phyloP scores from a whole-genome alignment of 2,113 vertebrate species.

The Solenodon paradoxus region DNA sequence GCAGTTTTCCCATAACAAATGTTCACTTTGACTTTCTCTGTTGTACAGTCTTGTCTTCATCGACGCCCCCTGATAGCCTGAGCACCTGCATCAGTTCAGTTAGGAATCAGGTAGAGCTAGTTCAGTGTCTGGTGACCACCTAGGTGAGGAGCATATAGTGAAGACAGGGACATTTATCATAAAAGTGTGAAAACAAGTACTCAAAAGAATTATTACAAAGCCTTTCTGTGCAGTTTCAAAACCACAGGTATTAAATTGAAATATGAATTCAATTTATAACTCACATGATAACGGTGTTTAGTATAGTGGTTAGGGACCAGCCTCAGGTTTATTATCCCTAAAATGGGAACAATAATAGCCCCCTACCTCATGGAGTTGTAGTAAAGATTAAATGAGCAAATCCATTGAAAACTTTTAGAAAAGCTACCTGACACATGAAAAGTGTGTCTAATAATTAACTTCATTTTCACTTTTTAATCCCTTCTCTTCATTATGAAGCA shows the following conservation, averaged over 20 bases:
- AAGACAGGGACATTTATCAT: neutral
- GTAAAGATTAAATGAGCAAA: neutral
- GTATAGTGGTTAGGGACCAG: neutral
- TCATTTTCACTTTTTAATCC: neutral
- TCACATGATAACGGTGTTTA: neutral
- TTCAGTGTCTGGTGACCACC: neutral
- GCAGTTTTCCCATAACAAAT: conserved; percentile 77
- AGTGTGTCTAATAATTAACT: neutral
- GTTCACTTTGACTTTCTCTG: conserved; percentile 46
- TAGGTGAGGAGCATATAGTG: neutral
- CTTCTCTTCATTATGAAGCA: neutral
- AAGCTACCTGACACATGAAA: neutral
- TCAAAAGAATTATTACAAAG: neutral
- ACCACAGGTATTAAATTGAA: neutral
- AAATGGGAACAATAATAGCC: neutral
- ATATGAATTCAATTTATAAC: neutral
- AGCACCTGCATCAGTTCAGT: neutral
- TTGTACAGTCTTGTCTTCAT: neutral
- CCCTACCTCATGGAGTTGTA: neutral
- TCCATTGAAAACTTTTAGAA: neutral
- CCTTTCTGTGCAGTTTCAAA: neutral
- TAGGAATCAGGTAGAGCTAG: neutral
- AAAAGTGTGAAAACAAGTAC: neutral
- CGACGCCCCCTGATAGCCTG: neutral
- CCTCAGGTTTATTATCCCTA: neutral